Base-by-base conservation (phyloP, 1,140 invertebrate species). In the Belonocnema kinseyi region DNA sequence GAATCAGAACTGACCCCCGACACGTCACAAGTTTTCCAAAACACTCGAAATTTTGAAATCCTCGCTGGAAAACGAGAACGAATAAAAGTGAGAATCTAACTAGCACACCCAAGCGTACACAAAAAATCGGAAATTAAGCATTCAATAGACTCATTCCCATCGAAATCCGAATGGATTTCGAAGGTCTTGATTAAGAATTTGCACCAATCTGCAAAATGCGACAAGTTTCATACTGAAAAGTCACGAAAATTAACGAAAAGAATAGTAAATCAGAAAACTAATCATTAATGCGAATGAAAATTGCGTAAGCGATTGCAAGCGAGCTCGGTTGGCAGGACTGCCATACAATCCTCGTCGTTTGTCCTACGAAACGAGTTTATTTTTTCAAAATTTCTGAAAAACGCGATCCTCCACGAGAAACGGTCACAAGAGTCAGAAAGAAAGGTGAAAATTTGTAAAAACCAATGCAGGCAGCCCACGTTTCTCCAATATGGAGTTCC, bases 401-500 rank as follows among this genome's bases (percentile, higher is more conserved):
- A 7, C 0, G 40, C 33, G n/a, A 66, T 40, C 33, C 16, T 40
- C 33, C 16, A 40, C 26, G 14, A 46, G 13, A 66, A 66, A 66
- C 14, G 13, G 40, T 16, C 21, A 46, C 33, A n/a, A 66, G 40
- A 46, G 11, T n/a, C 33, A n/a, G 0, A 40, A 40, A 16, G 26
- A 66, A 46, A 66, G 21, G 14, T n/a, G n/a, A 66, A 40, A 66
- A 46, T 66, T 66, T 66, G 13, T 21, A n/a, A 40, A 66, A 40
- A 40, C 61, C 61, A 66, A 66, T 66, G 61, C 40, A 66, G 61
- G 14, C 61, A 66, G 61, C 61, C 61, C 61, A 66, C 61, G 61
- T 66, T 66, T 66, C 61, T 40, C 61, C 61, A 66, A 66, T 66
- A 66, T 66, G 61, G 61, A 66, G 61, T 66, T 66, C 61, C 19